phyloP scores from a whole-genome alignment of 2,888 invertebrate species.

The Girardia tigrina region DNA sequence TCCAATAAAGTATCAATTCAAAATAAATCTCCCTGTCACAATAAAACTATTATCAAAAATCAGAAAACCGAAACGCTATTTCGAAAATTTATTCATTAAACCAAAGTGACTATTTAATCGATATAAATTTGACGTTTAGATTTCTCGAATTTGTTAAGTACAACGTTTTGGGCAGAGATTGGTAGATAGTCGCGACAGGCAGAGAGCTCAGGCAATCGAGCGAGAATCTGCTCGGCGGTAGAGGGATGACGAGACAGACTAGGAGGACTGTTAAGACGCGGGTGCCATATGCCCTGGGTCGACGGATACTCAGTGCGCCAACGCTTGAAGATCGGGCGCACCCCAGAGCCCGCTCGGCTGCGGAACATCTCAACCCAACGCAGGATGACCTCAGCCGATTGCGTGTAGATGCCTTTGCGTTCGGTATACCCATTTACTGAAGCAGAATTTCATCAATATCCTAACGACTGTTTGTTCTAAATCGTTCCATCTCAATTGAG shows the following conservation, averaged over 20 bases:
- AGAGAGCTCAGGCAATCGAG: background rate
- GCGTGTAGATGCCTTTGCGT: background rate
- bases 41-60: background rate
- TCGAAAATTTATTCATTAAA: background rate
- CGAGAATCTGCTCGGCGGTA: background rate
- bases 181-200: background rate
- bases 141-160: background rate
- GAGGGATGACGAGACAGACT: background rate
- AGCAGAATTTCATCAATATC: too few species aligned
- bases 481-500: too few species aligned
- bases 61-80: too few species aligned
- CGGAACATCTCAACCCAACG: background rate
- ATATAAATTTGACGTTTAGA: background rate
- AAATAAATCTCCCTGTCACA: background rate
- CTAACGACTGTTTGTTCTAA: too few species aligned
- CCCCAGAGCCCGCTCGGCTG: background rate
- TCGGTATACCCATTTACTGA: background rate
- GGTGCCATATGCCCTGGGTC: constrained; percentile 24
- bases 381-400: background rate
- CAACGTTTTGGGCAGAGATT: background rate
- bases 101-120: background rate
- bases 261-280: background rate
- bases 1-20: background rate
- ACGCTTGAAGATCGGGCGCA: background rate
- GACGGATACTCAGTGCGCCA: constrained; percentile 6